Base-by-base conservation (phyloP, 2,797 vertebrate species). In the Lacerta viridis region DNA sequence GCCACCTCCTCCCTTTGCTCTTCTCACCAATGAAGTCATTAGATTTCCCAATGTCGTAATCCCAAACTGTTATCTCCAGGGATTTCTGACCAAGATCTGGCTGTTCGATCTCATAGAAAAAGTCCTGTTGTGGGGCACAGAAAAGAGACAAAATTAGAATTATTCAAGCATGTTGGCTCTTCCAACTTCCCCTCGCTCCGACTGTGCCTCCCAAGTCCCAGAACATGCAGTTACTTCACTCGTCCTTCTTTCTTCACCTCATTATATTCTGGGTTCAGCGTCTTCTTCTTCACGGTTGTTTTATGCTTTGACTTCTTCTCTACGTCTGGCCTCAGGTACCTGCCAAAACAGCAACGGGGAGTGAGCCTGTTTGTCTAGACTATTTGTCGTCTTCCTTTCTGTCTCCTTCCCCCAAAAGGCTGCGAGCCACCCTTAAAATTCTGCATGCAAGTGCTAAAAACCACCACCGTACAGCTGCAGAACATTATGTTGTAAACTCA, bases 221-320 rank as follows among this genome's bases (percentile, higher is more conserved):
- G 20, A 81, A 0, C 15, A 23, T 11, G 69, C 76, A n/a, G 0
- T 68, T 20, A 72, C 27, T 74, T 59, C 3, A 5, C 17, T 13
- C 3, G 7, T 36, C 66, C 39, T 33, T 27, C 71, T 80, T 7
- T 5, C 0, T 27, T 87, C 79, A 98, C 98, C 98, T 98, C 98
- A 7, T 98, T 98, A 94, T 98, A 98, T 93, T 98, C 98, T 0
- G 98, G 98, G 93, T 98, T 98, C 55, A 98, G 97, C 1, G 98
- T 98, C 94, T 98, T 98, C 93, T 98, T 98, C 93, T 98, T 98
- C 93, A 98, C 98, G 0, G 96, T 87, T 0, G 98, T 98, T 97
- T 98, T 98, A 93, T 98, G 98, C 93, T 98, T 98, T 55, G 98
- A 98, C 92, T 98, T 98, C 95, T 98, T 98, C 95, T 97, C 94